phyloP scores from a whole-genome alignment of 2,888 invertebrate species.

The Plebejus argus region DNA sequence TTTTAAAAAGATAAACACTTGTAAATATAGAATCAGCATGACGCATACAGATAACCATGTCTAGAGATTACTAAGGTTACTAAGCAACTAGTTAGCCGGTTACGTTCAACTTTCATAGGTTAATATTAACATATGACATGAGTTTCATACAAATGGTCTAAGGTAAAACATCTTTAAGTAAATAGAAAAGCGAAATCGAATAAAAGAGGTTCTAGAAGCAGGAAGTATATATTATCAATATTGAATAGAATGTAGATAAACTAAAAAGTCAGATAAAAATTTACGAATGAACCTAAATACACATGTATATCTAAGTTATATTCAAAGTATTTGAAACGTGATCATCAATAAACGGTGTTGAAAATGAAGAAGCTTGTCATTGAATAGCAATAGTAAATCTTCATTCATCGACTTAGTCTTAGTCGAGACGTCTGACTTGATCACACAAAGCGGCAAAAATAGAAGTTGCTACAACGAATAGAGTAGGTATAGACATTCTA shows the following conservation, averaged over 20 bases:
- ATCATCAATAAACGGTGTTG: background rate
- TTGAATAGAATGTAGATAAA: no score
- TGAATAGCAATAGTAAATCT: background rate
- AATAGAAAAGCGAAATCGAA: background rate
- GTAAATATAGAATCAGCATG: background rate
- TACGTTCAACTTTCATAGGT: conserved; percentile 1
- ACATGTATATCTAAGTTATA: no score
- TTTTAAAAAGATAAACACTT: background rate
- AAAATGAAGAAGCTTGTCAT: background rate
- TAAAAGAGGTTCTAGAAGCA: no score
- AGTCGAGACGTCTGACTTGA: background rate
- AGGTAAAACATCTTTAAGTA: background rate
- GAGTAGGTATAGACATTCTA: no score
- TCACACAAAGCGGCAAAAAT: background rate
- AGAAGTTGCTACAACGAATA: no score
- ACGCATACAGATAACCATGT: background rate
- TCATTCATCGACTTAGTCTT: background rate
- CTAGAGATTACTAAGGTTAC: background rate
- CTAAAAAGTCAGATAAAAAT: no score
- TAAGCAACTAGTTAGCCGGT: background rate
- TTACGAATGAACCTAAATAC: no score
- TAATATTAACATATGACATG: background rate
- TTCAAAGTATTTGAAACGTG: background rate
- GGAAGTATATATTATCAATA: no score
- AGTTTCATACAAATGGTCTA: background rate